Base-by-base conservation (phyloP, 2,888 invertebrate genomes). In the Azorinus chamasolen region DNA sequence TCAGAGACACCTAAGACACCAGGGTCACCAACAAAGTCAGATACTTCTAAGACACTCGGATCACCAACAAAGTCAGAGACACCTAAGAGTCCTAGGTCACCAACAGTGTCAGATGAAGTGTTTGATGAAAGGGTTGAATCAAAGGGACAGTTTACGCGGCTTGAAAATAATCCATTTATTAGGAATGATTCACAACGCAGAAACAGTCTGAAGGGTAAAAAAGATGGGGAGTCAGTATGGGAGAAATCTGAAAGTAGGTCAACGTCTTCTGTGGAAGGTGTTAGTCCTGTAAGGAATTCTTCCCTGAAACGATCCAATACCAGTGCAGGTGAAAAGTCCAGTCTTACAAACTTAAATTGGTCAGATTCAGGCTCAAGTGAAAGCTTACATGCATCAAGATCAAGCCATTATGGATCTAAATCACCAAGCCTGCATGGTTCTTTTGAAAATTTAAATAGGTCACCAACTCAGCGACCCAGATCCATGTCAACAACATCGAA, bases 81-180 rank as follows among this genome's bases (percentile, higher is more conserved):
- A 43, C 63, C 63, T 20, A 25, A 58, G 6, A 18, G 50, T 27
- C 58, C 71, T 16, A 4, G 10, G 10, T 32, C 32, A 32, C 32
- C 32, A 32, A 10, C 32, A 32, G 10, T 6, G 10, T 32, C 32
- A 32, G 32, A 32, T 32, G 32, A 32, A 32, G 32, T 32, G 32
- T 32, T 32, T 63, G 63, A 48, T 46, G 59, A 69, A 0, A 10
- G 27, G 6, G 75, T 78, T 32, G 81, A 75, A 27, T 74, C 65
- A 10, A 64, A 66, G 41, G 78, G 81, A 39, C 74, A 70, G 25
- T 76, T 84, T 51, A 79, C 76, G 25, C 76, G 69, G 10, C 37
- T 84, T 27, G 78, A 66, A 41, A 76, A 84, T 37, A 84, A 80
- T 55, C 84, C 84, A 20, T 84, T 84, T 25, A 81, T 84, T 18